These are phyloP conservation scores for Drosophila repletoides DNA, from an alignment of 1,140 invertebrate genomes.

Conservation along the genomic window DNA sequence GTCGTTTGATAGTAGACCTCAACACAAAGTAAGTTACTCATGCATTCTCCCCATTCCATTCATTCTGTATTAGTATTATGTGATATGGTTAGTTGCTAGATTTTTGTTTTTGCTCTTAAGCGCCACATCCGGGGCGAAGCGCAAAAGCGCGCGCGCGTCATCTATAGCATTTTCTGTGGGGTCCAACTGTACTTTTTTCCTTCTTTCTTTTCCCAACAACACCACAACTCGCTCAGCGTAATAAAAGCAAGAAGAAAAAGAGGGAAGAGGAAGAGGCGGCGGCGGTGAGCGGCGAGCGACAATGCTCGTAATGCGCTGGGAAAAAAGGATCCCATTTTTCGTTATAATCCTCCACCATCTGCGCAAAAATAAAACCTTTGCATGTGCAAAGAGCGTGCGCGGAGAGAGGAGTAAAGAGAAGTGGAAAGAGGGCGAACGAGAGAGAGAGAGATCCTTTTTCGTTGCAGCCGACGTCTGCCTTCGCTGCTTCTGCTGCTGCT, in stretches of 20 bases:
- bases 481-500: neutral
- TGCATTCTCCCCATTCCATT: too few relatives aligned
- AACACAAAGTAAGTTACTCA: slow-evolving; percentile 32
- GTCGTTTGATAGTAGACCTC: slow-evolving; percentile 71
- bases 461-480: slow-evolving; percentile 11
- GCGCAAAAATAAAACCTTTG: slow-evolving; percentile 78
- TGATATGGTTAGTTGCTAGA: slow-evolving; percentile 15
- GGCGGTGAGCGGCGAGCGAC: too few relatives aligned
- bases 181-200: slow-evolving; percentile 75
- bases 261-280: too few relatives aligned
- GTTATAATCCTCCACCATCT: slow-evolving; percentile 77
- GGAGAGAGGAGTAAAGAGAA: slow-evolving; percentile 1
- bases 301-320: slow-evolving; percentile 39
- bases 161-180: slow-evolving; percentile 35
- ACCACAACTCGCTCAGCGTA: slow-evolving; percentile 30
- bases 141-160: slow-evolving; percentile 39
- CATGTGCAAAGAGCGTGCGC: slow-evolving; percentile 73
- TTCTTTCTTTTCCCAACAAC: too few relatives aligned
- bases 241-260: slow-evolving; percentile 5
- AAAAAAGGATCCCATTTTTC: slow-evolving; percentile 73
- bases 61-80: too few relatives aligned
- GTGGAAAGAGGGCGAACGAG: slow-evolving; percentile 47
- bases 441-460: slow-evolving; percentile 78
- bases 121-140: slow-evolving; percentile 28
- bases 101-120: slow-evolving; percentile 22